Evolutionary conservation across 2,113 vertebrate species (phyloP).

Genomic region (Paramormyrops kingsleyae): DNA sequence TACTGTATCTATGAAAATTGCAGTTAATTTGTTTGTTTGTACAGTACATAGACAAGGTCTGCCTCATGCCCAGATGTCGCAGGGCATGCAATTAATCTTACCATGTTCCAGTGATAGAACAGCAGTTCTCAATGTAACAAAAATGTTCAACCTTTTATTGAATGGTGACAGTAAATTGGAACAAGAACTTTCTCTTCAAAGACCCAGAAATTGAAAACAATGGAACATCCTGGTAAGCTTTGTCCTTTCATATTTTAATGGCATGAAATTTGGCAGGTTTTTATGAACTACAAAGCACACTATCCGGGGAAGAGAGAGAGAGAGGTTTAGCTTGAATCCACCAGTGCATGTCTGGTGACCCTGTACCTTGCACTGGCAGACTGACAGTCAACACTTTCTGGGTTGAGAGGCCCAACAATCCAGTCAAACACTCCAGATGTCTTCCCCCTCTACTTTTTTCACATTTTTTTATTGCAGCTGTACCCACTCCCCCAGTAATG

Average conservation of each 20-base stretch:
- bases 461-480: background rate
- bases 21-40: background rate
- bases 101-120: background rate
- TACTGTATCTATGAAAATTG: background rate
- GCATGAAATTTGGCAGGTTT: background rate
- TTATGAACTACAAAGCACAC: background rate
- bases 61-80: background rate
- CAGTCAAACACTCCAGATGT: background rate
- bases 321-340: background rate
- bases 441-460: background rate
- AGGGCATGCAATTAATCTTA: background rate
- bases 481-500: background rate
- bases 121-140: background rate
- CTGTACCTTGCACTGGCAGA: background rate
- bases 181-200: background rate
- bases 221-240: background rate
- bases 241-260: background rate
- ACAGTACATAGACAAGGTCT: background rate
- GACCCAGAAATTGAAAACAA: background rate
- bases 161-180: background rate
- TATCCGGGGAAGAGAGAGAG: background rate
- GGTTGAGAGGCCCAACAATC: background rate
- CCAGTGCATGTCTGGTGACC: background rate
- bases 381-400: background rate
- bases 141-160: background rate